Percentiles rank a stretch among this genome's conserved stretches.
phyloP scores from a whole-genome alignment of 1,140 invertebrate genomes.

The Lordiphosa stackelbergi region DNA sequence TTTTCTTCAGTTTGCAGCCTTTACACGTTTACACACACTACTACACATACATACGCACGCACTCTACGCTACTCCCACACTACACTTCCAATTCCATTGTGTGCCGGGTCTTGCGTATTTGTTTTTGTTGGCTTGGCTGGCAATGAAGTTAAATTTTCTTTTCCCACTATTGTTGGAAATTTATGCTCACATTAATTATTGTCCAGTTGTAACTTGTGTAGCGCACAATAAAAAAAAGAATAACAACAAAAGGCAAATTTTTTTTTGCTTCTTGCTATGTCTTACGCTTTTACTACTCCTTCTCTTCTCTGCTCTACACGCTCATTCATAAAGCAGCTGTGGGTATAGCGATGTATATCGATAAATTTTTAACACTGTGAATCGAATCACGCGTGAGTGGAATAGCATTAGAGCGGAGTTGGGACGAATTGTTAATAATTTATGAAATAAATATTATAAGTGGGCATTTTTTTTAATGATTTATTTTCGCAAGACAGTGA shows the following conservation, averaged over 20 bases:
- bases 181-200: no score
- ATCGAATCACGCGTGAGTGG: no score
- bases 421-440: no score
- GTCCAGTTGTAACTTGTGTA: no score
- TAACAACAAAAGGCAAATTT: constrained; percentile 11
- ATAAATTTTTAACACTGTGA: not conserved
- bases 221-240: no score
- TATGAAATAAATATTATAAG: no score
- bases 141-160: no score
- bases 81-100: constrained; percentile 37
- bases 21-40: constrained; percentile 57
- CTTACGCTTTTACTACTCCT: constrained; percentile 55
- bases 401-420: no score
- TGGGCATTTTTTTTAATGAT: no score
- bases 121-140: no score
- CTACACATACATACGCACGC: constrained; percentile 48
- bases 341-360: constrained; percentile 18
- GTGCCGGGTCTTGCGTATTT: constrained; percentile 22
- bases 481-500: no score
- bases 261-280: constrained; percentile 48
- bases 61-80: constrained; percentile 41
- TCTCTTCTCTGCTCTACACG: constrained; percentile 12
- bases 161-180: no score
- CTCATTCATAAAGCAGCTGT: constrained; percentile 66
- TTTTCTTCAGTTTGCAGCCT: constrained; percentile 26